Evolutionary conservation across 1,140 invertebrate species (phyloP).

Genomic region (Nylanderia fulva): DNA sequence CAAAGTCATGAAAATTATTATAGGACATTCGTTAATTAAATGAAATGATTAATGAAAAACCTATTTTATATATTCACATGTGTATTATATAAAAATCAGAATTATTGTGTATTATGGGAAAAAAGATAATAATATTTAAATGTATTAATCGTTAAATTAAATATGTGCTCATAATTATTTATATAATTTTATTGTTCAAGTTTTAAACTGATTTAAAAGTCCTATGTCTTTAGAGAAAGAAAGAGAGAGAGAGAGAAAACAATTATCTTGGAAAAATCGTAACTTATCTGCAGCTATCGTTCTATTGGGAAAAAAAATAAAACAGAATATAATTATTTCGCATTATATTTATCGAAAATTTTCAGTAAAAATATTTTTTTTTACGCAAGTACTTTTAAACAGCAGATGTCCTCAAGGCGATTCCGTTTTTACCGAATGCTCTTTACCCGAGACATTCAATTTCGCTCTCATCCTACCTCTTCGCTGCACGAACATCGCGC

Average conservation of each 20-base stretch:
- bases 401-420: background rate
- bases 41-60: background rate
- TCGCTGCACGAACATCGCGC: constrained; percentile 9
- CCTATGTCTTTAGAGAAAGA: background rate
- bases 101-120: background rate
- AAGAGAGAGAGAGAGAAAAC: too few relatives aligned
- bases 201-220: background rate
- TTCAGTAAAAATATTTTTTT: background rate
- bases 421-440: constrained; percentile 5
- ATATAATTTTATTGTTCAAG: background rate
- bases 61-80: background rate
- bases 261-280: background rate
- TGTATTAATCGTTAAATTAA: background rate
- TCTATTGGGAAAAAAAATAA: background rate
- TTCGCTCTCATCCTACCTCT: constrained; percentile 18
- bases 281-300: background rate
- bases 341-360: background rate
- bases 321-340: background rate
- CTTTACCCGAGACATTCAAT: background rate
- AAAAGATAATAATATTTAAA: background rate
- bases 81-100: background rate
- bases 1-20: constrained; percentile 4
- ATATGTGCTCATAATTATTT: background rate
- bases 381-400: too few relatives aligned
- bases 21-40: background rate